phyloP scores from a whole-genome alignment of 2,113 vertebrate genomes.

The Pantherophis guttatus region DNA sequence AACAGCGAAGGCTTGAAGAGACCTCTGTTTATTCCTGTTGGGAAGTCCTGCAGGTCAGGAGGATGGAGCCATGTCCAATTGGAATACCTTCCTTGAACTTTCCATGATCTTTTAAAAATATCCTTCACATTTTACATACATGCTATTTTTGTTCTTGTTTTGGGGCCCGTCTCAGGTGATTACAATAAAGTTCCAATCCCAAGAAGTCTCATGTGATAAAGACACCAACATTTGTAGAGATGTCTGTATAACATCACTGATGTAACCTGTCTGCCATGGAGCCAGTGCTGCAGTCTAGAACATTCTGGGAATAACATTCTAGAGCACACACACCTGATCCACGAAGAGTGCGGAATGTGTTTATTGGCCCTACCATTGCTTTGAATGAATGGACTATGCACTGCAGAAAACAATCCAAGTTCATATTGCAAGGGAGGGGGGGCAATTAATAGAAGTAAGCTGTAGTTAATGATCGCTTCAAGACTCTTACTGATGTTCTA shows the following conservation, averaged over 20 bases:
- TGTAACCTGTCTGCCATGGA: background rate
- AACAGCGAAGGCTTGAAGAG: background rate
- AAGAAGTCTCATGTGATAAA: background rate
- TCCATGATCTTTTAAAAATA: background rate
- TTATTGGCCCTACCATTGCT: background rate
- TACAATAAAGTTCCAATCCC: background rate
- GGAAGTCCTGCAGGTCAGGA: conserved; percentile 15
- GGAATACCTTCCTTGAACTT: background rate
- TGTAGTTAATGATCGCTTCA: background rate
- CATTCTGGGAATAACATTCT: background rate
- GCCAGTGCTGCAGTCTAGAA: background rate
- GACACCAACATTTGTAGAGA: background rate
- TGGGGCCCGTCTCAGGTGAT: background rate
- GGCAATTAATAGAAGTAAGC: background rate
- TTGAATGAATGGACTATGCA: background rate
- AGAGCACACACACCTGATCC: background rate
- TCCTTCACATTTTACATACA: background rate
- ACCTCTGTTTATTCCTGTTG: background rate
- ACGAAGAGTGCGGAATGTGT: background rate
- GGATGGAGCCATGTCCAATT: background rate
- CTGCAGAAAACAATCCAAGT: background rate
- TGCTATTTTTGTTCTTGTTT: background rate
- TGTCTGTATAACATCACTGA: background rate
- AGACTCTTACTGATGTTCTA: background rate
- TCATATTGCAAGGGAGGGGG: background rate